Base-by-base conservation (phyloP, 2,797 vertebrate species). In the Hypotaenidia okinawae region DNA sequence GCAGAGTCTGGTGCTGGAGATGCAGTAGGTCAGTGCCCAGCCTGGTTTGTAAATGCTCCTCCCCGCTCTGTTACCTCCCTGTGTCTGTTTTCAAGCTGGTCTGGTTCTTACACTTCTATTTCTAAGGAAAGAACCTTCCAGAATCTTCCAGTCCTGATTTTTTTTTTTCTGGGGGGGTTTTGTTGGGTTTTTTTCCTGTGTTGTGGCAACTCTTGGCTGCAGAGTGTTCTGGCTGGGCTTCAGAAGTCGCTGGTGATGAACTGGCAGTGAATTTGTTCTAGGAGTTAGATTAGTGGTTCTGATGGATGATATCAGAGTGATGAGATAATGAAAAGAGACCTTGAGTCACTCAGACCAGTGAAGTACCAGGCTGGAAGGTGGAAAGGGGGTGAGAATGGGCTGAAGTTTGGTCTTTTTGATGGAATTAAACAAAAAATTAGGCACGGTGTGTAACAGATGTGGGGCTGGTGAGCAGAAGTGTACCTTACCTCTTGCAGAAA, bases 11-110 rank as follows among this genome's bases (percentile, higher is more conserved):
- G 92, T 69, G 81, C 96, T 96, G 98, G 95, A 97, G 97, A 98
- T 81, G 64, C 98, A 92, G 92, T 98, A 97, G 97, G 98, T 98
- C 93, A 98, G 98, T 98, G 79, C 66, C 76, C 39, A 24, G 39
- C 17, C 63, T 83, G 51, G 51, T 45, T 30, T 39, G 37, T 52
- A 8, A 32, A 66, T 37, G 75, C 3, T 76, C 5, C 25, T 75
- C 39, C 51, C 51, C 6, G 22, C 11, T 22, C 4, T 2, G 9
- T 68, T 49, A 35, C 28, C 30, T 63, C 49, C 12, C 10, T 17
- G 27, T n/a, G 37, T n/a, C 47, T 76, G 4, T 21, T 78, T 82
- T 39, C 25, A 47, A 55, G 54, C 25, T 66, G 15, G 22, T 16
- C 49, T 86, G 77, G 35, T 73, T 89, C 63, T 94, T 94, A 89